Percentiles rank a stretch among this genome's conserved stretches.
These are phyloP conservation scores for Bugula neritina DNA, from an alignment of 2,888 invertebrate genomes.

Conservation along the genomic window DNA sequence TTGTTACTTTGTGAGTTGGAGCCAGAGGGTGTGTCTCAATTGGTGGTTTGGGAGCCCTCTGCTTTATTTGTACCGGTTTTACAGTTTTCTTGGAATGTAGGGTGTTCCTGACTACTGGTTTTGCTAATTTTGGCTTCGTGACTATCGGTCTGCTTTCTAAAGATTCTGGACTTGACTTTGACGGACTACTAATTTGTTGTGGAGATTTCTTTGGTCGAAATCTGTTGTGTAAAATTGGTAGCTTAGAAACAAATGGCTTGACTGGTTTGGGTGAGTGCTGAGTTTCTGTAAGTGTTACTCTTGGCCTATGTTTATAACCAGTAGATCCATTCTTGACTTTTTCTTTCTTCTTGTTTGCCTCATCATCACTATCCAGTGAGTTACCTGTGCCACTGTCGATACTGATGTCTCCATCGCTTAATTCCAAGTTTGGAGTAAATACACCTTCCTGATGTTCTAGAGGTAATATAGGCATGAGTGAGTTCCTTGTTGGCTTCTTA, in stretches of 20 bases:
- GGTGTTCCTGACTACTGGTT: slow-evolving; percentile 2
- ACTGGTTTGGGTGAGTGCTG: not conserved
- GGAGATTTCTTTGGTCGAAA: not conserved
- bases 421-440: not conserved
- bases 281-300: slow-evolving; percentile 2
- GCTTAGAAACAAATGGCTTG: not conserved
- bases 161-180: slow-evolving; percentile 22
- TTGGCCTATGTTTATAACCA: slow-evolving; percentile 24
- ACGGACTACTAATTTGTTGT: not conserved
- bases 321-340: not conserved
- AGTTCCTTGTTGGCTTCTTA: not conserved
- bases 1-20: not conserved
- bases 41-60: not conserved
- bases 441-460: slow-evolving; percentile 15
- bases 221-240: slow-evolving; percentile 5
- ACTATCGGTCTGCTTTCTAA: slow-evolving; percentile 23
- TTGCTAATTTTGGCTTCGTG: not conserved
- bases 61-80: not conserved
- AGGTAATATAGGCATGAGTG: slow-evolving; percentile 6
- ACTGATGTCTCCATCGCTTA: slow-evolving; percentile 26
- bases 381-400: slow-evolving; percentile 15
- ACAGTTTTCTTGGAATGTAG: not conserved
- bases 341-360: not conserved
- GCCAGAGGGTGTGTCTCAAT: slow-evolving; percentile 4
- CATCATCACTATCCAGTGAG: slow-evolving; percentile 18